phyloP scores from a whole-genome alignment of 2,797 vertebrate genomes.

The Danio kyathit region DNA sequence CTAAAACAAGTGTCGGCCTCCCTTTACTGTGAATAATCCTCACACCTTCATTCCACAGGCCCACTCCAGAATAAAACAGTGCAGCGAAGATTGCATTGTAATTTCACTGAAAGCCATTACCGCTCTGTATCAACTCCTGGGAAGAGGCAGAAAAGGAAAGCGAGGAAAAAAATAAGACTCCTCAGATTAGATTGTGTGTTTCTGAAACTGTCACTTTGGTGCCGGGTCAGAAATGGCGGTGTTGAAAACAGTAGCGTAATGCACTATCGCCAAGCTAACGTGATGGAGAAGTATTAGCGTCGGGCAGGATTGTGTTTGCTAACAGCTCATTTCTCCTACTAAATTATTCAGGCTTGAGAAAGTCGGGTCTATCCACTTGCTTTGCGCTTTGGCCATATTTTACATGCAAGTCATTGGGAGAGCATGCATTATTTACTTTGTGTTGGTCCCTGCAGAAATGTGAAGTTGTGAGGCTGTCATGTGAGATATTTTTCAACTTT shows the following conservation, averaged over 20 bases:
- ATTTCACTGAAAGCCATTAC: conserved; percentile 65
- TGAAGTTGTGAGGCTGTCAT: conserved; percentile 54
- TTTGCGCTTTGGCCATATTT: conserved; percentile 75
- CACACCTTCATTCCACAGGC: conserved; percentile 57
- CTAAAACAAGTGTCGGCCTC: conserved; percentile 56
- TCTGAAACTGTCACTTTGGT: conserved; percentile 2
- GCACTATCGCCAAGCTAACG: conserved; percentile 20
- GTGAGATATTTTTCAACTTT: conserved; percentile 65
- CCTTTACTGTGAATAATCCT: conserved; percentile 69
- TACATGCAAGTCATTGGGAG: conserved; percentile 64
- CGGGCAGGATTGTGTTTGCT: conserved; percentile 70
- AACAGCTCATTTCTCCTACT: conserved; percentile 78
- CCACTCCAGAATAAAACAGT: conserved; percentile 65
- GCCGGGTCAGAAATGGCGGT: conserved; percentile 9
- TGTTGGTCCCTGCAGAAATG: conserved; percentile 61
- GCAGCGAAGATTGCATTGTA: conserved; percentile 64
- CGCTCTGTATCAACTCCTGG: conserved; percentile 35
- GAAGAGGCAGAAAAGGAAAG: conserved; percentile 43
- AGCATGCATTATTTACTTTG: conserved; percentile 75
- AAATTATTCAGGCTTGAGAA: conserved; percentile 76
- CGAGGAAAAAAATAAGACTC: conserved; percentile 27
- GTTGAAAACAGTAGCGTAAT: conserved; percentile 28
- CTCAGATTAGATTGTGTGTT: conserved; percentile 35
- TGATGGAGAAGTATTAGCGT: conserved; percentile 71
- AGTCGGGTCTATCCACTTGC: conserved; percentile 70